Evolutionary conservation across 2,888 invertebrate species (phyloP), one percentile per base, ranked within the genome.

Genomic region (Cephus pulcher): DNA sequence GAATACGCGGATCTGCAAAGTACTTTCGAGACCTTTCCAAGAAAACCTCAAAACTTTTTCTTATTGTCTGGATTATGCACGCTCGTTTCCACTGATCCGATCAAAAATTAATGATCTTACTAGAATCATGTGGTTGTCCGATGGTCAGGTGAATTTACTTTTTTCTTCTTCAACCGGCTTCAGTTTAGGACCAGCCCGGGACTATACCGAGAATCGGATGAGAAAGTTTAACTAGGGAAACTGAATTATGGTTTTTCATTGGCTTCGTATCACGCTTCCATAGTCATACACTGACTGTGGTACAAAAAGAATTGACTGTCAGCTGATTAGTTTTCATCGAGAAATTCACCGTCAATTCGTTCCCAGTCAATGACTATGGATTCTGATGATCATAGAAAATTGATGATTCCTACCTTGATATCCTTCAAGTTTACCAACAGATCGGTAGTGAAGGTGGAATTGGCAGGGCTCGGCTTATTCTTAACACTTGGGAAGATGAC

Each of bases 401-500:
- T 9, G 56, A 23, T 56, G 56, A 23, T 9, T 71, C 95, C 94
- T 93, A 97, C 97, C 95, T 96, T 96, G 85, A 97, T 94, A 91
- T 97, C 97, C 92, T 96, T 96, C 89, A 96, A 94, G 92, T 94
- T 95, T 84, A 95, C 94, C 84, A 96, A 93, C 87, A 95, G 93
- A 89, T 97, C 97, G 12, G 95, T 95, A 74, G 96, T 94, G 91
- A 97, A 96, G 75, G 96, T 96, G 83, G 96, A 95, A 92, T 97
- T 97, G 78, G 96, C 95, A 80, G 96, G 95, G 83, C 96, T 95
- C 34, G 97, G 97, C 87, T 97, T 97, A 92, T 97, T 97, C 92
- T 97, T 97, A 76, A 97, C 96, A 90, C 97, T 97, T 12, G 97
- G 97, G 92, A 97, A 97, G 91, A 97, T 97, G 86, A 97, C 95